Percentiles rank a stretch among this genome's conserved stretches.
Evolutionary conservation across 2,113 vertebrate species (phyloP).

Genomic region (Willisornis vidua): DNA sequence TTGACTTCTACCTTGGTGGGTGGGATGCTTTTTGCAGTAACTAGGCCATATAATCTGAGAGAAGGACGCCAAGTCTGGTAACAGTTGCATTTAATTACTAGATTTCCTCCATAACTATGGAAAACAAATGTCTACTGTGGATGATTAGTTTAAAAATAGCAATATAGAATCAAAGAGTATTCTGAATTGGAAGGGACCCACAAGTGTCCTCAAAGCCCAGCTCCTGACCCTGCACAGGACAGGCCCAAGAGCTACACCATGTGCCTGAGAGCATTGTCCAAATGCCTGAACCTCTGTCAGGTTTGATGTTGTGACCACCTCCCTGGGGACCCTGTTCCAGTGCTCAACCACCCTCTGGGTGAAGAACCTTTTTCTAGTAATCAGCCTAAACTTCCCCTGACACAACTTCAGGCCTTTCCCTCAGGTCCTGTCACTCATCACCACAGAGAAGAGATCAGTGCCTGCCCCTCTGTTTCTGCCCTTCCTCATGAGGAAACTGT

Average conservation of each 20-base stretch:
- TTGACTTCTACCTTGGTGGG: constrained; percentile 5
- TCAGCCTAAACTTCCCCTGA: neutral
- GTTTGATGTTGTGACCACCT: neutral
- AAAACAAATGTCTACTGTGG: constrained; percentile 31
- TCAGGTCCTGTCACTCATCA: neutral
- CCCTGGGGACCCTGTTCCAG: neutral
- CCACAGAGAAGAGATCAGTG: neutral
- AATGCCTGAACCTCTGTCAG: neutral
- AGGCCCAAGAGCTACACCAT: neutral
- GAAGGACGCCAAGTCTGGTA: constrained; percentile 11
- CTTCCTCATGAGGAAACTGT: accelerated
- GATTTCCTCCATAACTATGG: neutral
- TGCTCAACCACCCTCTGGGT: neutral
- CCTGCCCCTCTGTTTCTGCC: no score
- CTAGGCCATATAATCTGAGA: constrained; percentile 2
- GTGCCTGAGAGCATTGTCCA: neutral
- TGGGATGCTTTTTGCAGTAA: constrained; percentile 37
- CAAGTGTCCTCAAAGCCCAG: neutral
- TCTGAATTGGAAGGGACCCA: neutral
- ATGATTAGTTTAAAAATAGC: constrained; percentile 48
- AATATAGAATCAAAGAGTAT: neutral
- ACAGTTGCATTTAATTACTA: constrained; percentile 29
- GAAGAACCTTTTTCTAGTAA: neutral
- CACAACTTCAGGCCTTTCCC: neutral
- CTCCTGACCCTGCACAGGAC: neutral